Conservation (phyloP, 2,797 vertebrate genomes). For the Sebastes baramenuke region DNA sequence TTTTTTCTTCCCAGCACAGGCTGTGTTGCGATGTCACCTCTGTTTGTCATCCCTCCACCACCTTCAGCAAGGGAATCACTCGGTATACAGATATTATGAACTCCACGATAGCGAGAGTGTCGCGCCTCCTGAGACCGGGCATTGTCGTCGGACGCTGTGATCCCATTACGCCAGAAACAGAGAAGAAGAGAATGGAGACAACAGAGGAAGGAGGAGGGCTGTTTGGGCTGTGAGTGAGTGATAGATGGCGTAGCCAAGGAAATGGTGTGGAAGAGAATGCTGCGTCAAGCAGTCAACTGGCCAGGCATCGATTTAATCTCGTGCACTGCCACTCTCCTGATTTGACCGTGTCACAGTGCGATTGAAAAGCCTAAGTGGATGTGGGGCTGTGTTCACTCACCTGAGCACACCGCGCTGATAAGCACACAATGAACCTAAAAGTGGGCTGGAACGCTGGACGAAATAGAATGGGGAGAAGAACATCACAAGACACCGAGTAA, state of each 20-base stretch:
- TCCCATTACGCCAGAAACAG: slow-evolving; percentile 21
- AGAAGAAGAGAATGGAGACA: slow-evolving; percentile 35
- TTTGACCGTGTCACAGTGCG: slow-evolving; percentile 71
- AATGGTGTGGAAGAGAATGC: slow-evolving; percentile 78
- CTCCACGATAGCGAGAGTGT: slow-evolving; percentile 21
- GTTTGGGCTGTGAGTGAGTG: slow-evolving; percentile 52
- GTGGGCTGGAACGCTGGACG: slow-evolving; percentile 29
- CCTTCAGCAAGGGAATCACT: slow-evolving; percentile 41
- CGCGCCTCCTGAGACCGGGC: slow-evolving; percentile 29
- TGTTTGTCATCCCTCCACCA: slow-evolving; percentile 50
- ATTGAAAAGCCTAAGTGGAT: slow-evolving; percentile 78
- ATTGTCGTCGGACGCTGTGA: slow-evolving; percentile 6
- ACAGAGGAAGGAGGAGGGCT: slow-evolving; percentile 21
- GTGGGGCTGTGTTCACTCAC: slow-evolving; percentile 66
- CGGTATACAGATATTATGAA: slow-evolving; percentile 61
- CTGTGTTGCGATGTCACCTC: slow-evolving; percentile 60
- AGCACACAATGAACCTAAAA: slow-evolving; percentile 58
- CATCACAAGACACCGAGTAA: slow-evolving; percentile 45
- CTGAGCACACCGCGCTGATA: slow-evolving; percentile 59
- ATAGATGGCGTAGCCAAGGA: slow-evolving; percentile 65
- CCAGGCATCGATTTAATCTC: slow-evolving; percentile 79
- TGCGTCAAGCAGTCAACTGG: slow-evolving; percentile 74
- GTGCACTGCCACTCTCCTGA: slow-evolving; percentile 64
- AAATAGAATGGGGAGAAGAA: slow-evolving; percentile 32
- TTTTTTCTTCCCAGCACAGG: slow-evolving; percentile 2